Evolutionary conservation across 2,113 vertebrate genomes (phyloP).

Genomic region (Patagioenas fasciata): DNA sequence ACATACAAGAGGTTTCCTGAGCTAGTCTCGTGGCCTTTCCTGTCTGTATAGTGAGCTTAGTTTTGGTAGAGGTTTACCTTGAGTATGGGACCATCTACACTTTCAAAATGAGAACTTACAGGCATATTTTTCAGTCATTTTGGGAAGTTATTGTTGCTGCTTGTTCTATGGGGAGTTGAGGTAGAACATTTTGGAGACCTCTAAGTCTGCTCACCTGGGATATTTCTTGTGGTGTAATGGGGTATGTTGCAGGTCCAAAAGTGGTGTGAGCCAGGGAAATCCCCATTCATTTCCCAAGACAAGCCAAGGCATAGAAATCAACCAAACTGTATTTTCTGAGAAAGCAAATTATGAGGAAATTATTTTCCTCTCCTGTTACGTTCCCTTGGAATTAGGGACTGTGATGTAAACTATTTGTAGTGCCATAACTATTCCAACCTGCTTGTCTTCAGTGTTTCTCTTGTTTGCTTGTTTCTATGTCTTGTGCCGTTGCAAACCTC

Average conservation of each 20-base stretch:
- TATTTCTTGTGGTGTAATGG: neutral
- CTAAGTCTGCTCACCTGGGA: neutral
- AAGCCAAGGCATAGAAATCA: neutral
- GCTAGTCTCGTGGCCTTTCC: accelerated
- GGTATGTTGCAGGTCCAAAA: neutral
- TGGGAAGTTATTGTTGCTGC: neutral
- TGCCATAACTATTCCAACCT: neutral
- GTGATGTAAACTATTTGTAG: neutral
- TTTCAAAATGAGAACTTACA: neutral
- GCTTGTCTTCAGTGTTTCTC: neutral
- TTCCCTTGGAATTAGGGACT: neutral
- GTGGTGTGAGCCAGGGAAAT: neutral
- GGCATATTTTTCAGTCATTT: neutral
- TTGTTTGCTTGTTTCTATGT: neutral
- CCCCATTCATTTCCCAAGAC: neutral
- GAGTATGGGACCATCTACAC: neutral
- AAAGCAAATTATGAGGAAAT: neutral
- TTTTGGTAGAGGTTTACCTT: neutral
- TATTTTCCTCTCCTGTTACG: neutral
- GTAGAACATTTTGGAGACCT: neutral
- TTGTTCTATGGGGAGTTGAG: neutral
- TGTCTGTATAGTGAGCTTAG: accelerated
- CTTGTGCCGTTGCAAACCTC: neutral
- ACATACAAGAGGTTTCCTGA: neutral
- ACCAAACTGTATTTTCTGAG: neutral